phyloP scores from a whole-genome alignment of 1,140 invertebrate species.

The Musca vetustissima region DNA sequence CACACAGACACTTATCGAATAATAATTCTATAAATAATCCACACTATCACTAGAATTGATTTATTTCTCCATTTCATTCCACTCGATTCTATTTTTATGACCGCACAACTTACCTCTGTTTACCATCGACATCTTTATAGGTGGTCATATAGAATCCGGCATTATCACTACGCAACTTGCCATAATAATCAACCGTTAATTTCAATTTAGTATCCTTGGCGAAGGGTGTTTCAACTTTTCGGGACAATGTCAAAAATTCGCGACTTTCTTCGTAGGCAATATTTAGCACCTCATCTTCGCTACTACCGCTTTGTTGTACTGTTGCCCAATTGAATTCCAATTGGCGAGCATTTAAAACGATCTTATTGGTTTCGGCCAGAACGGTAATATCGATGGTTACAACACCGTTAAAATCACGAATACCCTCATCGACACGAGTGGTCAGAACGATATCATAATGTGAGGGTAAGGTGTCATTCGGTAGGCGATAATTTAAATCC shows the following conservation, averaged over 20 bases:
- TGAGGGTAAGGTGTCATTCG: slow-evolving; percentile 53
- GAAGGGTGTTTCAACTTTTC: slow-evolving; percentile 38
- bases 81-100: not conserved
- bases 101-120: slow-evolving; percentile 37
- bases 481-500: slow-evolving; percentile 60
- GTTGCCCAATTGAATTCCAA: slow-evolving; percentile 35
- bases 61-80: not conserved
- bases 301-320: slow-evolving; percentile 22
- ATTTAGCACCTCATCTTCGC: slow-evolving; percentile 20
- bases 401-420: slow-evolving; percentile 60
- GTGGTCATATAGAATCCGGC: slow-evolving; percentile 80
- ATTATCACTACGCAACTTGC: slow-evolving; percentile 61
- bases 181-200: slow-evolving; percentile 59
- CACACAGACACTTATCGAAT: too few relatives aligned
- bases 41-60: too few relatives aligned
- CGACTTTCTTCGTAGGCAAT: slow-evolving; percentile 29
- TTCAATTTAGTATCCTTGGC: slow-evolving; percentile 42
- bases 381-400: slow-evolving; percentile 60
- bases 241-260: slow-evolving; percentile 45
- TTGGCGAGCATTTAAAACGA: slow-evolving; percentile 58
- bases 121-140: slow-evolving; percentile 62
- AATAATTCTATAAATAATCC: too few relatives aligned
- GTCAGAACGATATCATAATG: slow-evolving; percentile 53
- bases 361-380: slow-evolving; percentile 39
- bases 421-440: slow-evolving; percentile 61